Percentiles rank a stretch among this genome's conserved stretches.
phyloP scores from a whole-genome alignment of 2,888 invertebrate genomes.

The Aphidius colemani region DNA sequence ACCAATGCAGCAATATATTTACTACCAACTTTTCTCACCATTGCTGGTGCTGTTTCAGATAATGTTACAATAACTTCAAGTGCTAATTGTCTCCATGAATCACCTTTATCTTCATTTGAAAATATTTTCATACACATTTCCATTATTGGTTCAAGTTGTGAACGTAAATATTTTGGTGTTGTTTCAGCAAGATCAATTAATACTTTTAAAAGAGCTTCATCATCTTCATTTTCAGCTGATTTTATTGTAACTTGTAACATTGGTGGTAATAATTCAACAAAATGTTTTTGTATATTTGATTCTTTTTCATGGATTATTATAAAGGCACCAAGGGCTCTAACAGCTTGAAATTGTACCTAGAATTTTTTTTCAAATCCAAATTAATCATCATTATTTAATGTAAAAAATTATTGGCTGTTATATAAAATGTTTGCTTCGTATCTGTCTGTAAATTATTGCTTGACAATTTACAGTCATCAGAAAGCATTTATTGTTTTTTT shows the following conservation, averaged over 20 bases:
- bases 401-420: background rate
- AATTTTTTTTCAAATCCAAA: constrained; percentile 16
- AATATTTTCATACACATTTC: constrained; percentile 84
- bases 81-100: constrained; percentile 87
- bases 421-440: constrained; percentile 62
- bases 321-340: constrained; percentile 84
- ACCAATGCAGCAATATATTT: constrained; percentile 82
- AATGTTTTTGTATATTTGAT: constrained; percentile 84
- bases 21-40: constrained; percentile 90
- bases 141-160: constrained; percentile 84
- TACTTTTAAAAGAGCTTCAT: constrained; percentile 89
- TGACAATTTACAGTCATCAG: constrained; percentile 65
- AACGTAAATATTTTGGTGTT: constrained; percentile 88
- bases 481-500: constrained; percentile 60
- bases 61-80: constrained; percentile 86
- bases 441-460: constrained; percentile 66
- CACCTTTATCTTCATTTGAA: constrained; percentile 65
- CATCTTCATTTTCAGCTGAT: constrained; percentile 82
- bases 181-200: constrained; percentile 93
- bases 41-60: constrained; percentile 93
- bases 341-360: constrained; percentile 77
- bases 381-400: background rate
- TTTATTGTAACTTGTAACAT: constrained; percentile 79
- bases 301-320: constrained; percentile 93
- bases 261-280: constrained; percentile 81